Evolutionary conservation across 2,888 invertebrate genomes (phyloP).

Genomic region (Apantesis nais): DNA sequence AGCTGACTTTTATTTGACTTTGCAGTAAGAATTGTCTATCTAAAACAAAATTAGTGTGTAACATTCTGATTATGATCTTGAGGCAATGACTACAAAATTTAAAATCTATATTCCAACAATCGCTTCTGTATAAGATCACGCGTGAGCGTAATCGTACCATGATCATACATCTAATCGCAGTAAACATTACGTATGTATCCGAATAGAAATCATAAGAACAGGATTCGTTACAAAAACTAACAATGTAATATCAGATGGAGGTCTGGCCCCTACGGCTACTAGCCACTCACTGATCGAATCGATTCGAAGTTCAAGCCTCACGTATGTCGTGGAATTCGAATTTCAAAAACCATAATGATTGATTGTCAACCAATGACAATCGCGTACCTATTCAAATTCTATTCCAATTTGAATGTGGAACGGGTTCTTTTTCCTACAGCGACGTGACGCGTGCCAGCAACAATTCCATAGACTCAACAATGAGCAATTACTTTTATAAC

Average conservation of each 20-base stretch:
- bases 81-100: conserved; percentile 11
- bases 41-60: neutral
- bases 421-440: conserved; percentile 78
- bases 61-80: neutral
- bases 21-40: neutral
- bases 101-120: conserved; percentile 27
- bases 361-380: conserved; percentile 84
- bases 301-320: conserved; percentile 55
- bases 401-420: conserved; percentile 80
- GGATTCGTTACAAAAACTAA: conserved; percentile 48
- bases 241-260: conserved; percentile 56
- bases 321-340: conserved; percentile 76
- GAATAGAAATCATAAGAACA: conserved; percentile 48
- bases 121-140: conserved; percentile 15
- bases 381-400: conserved; percentile 79
- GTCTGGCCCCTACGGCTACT: conserved; percentile 57
- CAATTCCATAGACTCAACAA: conserved; percentile 72
- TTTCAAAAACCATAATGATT: conserved; percentile 83
- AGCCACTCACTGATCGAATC: conserved; percentile 71
- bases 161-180: conserved; percentile 42
- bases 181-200: conserved; percentile 38
- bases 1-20: neutral
- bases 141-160: conserved; percentile 35
- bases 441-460: conserved; percentile 65
- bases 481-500: conserved; percentile 70